A percentile compares a stretch with the other conserved stretches of the same genome.
Conservation (phyloP, 2,113 vertebrate genomes). For the Marmota monax region DNA sequence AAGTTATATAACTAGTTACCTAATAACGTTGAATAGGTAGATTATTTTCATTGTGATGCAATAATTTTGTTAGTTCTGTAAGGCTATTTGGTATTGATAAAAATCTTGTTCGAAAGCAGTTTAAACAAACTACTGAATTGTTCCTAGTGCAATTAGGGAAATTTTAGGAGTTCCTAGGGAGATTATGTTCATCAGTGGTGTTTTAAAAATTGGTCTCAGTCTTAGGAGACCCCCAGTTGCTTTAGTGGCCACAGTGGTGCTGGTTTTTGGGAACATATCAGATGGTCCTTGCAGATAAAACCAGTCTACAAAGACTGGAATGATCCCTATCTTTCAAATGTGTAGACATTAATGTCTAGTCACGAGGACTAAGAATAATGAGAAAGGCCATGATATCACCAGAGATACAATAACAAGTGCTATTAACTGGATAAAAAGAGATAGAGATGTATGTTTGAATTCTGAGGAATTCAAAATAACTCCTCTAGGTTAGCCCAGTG, state of each 20-base stretch:
- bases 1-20: not conserved
- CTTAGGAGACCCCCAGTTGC: not conserved
- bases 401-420: not conserved
- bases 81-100: not conserved
- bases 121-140: not conserved
- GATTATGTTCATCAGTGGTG: not conserved
- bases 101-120: not conserved
- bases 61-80: not conserved
- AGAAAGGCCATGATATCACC: not conserved
- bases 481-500: no score
- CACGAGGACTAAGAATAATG: not conserved
- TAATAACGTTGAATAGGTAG: not conserved
- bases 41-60: not conserved
- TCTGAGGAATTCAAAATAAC: no score
- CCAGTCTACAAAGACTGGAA: not conserved
- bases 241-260: no score
- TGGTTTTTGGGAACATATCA: not conserved
- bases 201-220: not conserved
- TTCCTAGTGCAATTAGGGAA: not conserved
- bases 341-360: no score
- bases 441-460: not conserved
- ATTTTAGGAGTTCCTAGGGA: not conserved
- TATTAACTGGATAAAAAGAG: not conserved
- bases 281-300: not conserved
- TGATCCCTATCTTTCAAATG: not conserved